Evolutionary conservation across 2,797 vertebrate genomes (phyloP).

Genomic region (Bovichtus diacanthus): DNA sequence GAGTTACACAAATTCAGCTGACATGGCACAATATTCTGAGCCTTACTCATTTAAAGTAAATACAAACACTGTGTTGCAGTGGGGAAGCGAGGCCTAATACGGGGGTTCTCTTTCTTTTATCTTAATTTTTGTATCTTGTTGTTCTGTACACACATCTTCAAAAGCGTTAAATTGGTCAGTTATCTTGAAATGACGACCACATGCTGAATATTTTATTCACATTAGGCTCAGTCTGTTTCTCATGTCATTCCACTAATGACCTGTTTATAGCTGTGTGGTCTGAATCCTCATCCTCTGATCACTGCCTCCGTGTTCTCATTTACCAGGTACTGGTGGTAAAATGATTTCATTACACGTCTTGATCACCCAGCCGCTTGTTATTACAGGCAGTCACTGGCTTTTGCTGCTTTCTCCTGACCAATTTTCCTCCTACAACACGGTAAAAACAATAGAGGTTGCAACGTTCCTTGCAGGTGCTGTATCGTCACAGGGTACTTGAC

Average conservation of each 20-base stretch:
- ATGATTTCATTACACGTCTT: slow-evolving; percentile 45
- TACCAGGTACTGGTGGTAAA: slow-evolving; percentile 29
- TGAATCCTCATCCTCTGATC: slow-evolving; percentile 33
- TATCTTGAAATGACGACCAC: background rate
- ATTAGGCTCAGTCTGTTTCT: background rate
- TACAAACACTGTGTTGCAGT: slow-evolving; percentile 1
- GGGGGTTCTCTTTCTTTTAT: slow-evolving; percentile 3
- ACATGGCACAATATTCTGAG: slow-evolving; percentile 17
- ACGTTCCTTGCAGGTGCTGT: slow-evolving; percentile 12
- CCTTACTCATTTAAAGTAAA: slow-evolving; percentile 31
- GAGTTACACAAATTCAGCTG: slow-evolving; percentile 17
- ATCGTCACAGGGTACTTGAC: slow-evolving; percentile 12
- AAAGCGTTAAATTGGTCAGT: slow-evolving; percentile 5
- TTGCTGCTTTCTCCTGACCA: slow-evolving; percentile 47
- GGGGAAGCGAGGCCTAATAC: background rate
- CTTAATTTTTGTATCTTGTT: background rate
- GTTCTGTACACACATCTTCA: slow-evolving; percentile 17
- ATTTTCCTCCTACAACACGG: slow-evolving; percentile 34
- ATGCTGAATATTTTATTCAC: background rate
- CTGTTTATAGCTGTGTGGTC: slow-evolving; percentile 25
- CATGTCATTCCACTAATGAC: slow-evolving; percentile 14
- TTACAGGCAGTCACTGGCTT: slow-evolving; percentile 23
- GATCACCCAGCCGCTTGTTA: slow-evolving; percentile 30
- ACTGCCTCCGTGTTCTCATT: slow-evolving; percentile 19
- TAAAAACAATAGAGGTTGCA: slow-evolving; percentile 9